phyloP scores from a whole-genome alignment of 2,888 invertebrate species.

The Stegana nigrithorax region DNA sequence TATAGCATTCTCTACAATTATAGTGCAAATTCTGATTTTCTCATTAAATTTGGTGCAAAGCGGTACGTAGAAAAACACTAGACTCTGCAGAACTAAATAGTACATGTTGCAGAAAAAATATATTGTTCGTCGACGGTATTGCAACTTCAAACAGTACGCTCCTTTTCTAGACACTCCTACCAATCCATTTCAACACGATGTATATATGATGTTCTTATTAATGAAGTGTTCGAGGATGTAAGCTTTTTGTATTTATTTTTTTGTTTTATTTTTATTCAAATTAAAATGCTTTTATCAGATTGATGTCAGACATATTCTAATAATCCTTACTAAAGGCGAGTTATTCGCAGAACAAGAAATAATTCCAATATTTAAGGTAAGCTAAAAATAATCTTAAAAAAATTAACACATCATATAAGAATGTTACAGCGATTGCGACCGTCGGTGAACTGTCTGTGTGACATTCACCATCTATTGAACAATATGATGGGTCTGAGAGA shows the following conservation, averaged over 20 bases:
- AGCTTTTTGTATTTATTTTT: not conserved
- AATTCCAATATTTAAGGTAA: conserved; percentile 66
- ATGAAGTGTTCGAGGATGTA: conserved; percentile 69
- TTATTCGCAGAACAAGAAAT: conserved; percentile 61
- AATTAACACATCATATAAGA: not conserved
- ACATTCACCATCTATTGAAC: conserved; percentile 57
- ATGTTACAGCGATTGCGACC: conserved; percentile 62
- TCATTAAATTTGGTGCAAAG: conserved; percentile 51
- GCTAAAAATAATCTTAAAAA: not conserved
- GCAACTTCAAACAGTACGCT: conserved; percentile 62
- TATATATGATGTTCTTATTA: conserved; percentile 67
- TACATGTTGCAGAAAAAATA: not conserved
- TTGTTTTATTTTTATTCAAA: not conserved
- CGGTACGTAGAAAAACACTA: conserved; percentile 47
- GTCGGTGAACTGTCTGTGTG: conserved; percentile 64
- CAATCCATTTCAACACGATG: conserved; percentile 62
- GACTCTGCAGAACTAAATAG: conserved; percentile 5
- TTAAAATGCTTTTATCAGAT: conserved; percentile 54
- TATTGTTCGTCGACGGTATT: conserved; percentile 52
- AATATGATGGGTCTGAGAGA: conserved; percentile 31
- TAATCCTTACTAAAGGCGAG: conserved; percentile 64
- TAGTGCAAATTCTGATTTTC: conserved; percentile 38
- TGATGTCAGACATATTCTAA: conserved; percentile 66
- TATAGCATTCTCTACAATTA: conserved; percentile 20
- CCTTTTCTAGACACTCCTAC: conserved; percentile 53